A percentile compares a stretch with the other conserved stretches of the same genome.
phyloP scores from a whole-genome alignment of 2,113 vertebrate genomes.

The Otus sunia region DNA sequence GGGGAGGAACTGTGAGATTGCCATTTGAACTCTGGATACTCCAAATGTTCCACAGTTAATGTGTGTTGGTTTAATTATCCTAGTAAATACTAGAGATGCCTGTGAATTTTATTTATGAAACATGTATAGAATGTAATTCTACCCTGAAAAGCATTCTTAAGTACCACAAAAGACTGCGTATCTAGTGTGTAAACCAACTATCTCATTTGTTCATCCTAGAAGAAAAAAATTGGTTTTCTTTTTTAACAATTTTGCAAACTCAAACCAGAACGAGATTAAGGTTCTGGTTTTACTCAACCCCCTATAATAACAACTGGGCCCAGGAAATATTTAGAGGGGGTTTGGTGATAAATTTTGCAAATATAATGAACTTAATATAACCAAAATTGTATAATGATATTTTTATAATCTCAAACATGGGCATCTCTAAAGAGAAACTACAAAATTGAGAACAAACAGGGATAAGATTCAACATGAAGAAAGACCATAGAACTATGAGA shows the following conservation, averaged over 20 bases:
- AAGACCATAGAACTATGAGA: not conserved
- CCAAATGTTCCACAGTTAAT: rapidly evolving
- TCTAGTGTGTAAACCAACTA: not conserved
- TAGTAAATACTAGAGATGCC: not conserved
- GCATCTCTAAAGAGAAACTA: not conserved
- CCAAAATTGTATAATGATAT: not conserved
- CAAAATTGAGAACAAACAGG: not conserved
- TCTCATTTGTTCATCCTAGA: not conserved
- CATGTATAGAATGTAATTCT: not conserved
- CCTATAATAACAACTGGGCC: not conserved
- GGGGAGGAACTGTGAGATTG: not conserved
- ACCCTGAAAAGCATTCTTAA: not conserved
- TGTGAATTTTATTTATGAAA: not conserved
- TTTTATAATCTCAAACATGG: not conserved
- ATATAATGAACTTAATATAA: not conserved
- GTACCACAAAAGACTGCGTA: not conserved
- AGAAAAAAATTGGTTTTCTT: not conserved
- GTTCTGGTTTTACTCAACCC: not conserved
- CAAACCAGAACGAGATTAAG: not conserved
- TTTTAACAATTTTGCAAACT: not conserved
- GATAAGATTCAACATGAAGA: not conserved
- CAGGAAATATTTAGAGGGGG: not conserved
- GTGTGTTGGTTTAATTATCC: not conserved
- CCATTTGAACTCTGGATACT: not conserved
- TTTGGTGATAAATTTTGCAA: not conserved